Evolutionary conservation across 30 jellyfish, hydroid and myxozoan genomes (phyloP).

Genomic region (Turritopsis dohrnii): DNA sequence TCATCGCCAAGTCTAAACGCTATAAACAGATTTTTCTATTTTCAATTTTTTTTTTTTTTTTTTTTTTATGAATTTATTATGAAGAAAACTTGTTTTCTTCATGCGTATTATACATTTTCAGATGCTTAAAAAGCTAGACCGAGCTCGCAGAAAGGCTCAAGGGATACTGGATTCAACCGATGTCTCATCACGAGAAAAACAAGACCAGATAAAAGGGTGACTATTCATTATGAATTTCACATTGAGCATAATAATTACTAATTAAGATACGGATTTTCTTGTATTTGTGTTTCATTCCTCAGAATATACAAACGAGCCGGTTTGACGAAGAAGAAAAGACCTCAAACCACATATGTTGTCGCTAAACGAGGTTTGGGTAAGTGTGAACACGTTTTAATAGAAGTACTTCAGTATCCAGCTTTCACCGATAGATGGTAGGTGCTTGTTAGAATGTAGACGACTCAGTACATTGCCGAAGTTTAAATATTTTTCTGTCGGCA

Average conservation of each 20-base stretch:
- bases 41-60: conserved; percentile 10
- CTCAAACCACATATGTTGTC: conserved; percentile 86
- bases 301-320: conserved; percentile 95
- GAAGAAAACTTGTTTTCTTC: not conserved
- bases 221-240: not conserved
- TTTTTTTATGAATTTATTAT: not conserved
- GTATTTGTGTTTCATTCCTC: not conserved
- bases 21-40: too few species aligned
- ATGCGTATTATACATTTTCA: conserved; percentile 11
- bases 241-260: too few species aligned
- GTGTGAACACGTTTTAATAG: not conserved
- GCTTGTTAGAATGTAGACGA: too few species aligned
- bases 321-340: conserved; percentile 56
- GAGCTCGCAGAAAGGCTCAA: conserved; percentile 83
- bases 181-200: conserved; percentile 70
- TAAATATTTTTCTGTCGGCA: too few species aligned
- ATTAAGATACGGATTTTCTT: not conserved
- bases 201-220: conserved; percentile 72
- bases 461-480: too few species aligned
- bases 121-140: conserved; percentile 83
- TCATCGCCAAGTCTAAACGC: too few species aligned
- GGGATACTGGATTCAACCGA: conserved; percentile 65
- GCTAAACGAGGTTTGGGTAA: conserved; percentile 88
- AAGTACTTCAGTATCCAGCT: not conserved
- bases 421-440: too few species aligned